phyloP scores from a whole-genome alignment of 2,113 vertebrate genomes.

The Gnathonemus echidnorhynchus region DNA sequence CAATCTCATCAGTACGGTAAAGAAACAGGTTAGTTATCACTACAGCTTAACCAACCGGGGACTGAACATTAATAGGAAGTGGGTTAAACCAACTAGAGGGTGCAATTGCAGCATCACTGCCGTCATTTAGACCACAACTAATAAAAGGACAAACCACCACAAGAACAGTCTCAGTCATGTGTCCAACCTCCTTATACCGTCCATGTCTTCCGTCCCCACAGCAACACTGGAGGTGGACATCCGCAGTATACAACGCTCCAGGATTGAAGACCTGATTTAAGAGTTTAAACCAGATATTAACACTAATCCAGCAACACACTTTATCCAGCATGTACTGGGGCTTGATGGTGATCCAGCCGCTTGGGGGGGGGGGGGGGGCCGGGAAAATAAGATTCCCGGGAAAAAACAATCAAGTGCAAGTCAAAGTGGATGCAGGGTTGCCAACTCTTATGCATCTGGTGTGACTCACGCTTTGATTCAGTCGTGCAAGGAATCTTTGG shows the following conservation, averaged over 20 bases:
- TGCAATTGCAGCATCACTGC: background rate
- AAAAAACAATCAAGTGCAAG: background rate
- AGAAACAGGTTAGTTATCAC: background rate
- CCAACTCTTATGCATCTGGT: background rate
- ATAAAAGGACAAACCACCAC: background rate
- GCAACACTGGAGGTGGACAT: conserved; percentile 70
- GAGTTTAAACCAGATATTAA: background rate
- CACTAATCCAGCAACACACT: background rate
- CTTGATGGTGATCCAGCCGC: background rate
- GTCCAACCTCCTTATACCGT: conserved; percentile 40
- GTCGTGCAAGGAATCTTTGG: no score
- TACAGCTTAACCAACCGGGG: background rate
- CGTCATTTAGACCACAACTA: background rate
- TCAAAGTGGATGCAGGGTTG: background rate
- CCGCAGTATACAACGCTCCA: conserved; percentile 66
- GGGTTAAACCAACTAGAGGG: background rate
- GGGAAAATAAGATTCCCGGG: background rate
- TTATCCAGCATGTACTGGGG: background rate
- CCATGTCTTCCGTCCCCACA: conserved; percentile 66
- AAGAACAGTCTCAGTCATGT: background rate
- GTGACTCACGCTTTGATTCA: background rate
- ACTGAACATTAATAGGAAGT: background rate
- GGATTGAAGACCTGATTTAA: conserved; percentile 56
- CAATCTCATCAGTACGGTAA: background rate
- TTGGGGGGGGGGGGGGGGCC: no score